Evolutionary conservation across 2,797 vertebrate genomes (phyloP).

Genomic region (Coregonus sp.): DNA sequence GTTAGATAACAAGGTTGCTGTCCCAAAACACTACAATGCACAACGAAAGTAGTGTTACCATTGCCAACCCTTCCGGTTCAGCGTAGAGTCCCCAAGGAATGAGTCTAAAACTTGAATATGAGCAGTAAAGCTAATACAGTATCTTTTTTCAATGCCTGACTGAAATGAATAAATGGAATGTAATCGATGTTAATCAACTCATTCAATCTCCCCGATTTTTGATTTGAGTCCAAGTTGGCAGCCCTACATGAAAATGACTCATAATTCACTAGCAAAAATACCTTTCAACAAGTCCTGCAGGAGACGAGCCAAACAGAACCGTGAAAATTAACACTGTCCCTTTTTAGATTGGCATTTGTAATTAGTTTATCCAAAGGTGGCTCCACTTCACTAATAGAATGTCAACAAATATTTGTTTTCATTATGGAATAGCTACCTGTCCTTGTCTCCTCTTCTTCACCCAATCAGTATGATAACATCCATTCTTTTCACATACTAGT

Average conservation of each 20-base stretch:
- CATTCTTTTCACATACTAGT: neutral
- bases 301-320: neutral
- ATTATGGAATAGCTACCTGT: neutral
- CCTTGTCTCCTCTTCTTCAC: conserved; percentile 1
- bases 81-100: too few species aligned
- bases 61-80: too few species aligned
- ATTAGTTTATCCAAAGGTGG: neutral
- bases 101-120: too few species aligned
- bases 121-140: too few species aligned
- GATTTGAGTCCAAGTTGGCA: neutral
- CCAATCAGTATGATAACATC: neutral
- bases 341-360: neutral
- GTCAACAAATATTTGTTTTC: neutral
- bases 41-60: too few species aligned
- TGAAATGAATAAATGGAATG: too few species aligned
- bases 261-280: neutral
- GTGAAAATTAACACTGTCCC: neutral
- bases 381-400: neutral
- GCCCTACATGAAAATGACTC: neutral
- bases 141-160: too few species aligned
- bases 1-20: too few species aligned
- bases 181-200: too few species aligned
- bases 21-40: too few species aligned
- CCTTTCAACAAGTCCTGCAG: neutral
- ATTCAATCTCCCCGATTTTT: neutral